Evolutionary conservation across 2,797 vertebrate species (phyloP).

Genomic region (Alosa sapidissima): DNA sequence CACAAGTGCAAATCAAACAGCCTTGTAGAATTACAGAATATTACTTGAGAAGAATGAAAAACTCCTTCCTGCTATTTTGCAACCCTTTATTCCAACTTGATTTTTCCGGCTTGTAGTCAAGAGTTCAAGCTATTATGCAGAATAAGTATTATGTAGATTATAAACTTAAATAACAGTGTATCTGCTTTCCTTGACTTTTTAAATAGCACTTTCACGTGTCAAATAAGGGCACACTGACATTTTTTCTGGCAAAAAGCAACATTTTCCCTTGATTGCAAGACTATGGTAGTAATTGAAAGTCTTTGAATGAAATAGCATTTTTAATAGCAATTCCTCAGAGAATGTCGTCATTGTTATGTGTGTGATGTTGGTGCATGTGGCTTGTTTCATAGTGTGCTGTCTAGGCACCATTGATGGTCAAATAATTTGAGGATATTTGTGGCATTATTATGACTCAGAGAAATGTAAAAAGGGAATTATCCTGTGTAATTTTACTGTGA

Average conservation of each 20-base stretch:
- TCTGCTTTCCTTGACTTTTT: background rate
- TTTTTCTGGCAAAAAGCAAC: background rate
- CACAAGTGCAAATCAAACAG: too few relatives aligned
- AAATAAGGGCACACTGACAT: background rate
- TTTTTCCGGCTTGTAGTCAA: background rate
- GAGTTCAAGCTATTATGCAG: background rate
- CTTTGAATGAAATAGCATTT: background rate
- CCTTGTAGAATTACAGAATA: too few relatives aligned
- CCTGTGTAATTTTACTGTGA: background rate
- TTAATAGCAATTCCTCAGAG: background rate
- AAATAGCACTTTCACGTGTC: background rate
- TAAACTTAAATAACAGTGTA: too few relatives aligned
- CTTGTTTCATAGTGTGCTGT: background rate
- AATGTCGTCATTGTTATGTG: background rate
- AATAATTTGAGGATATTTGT: background rate
- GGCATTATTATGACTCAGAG: background rate
- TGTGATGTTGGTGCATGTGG: background rate
- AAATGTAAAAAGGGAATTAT: background rate
- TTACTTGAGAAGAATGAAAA: too few relatives aligned
- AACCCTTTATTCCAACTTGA: background rate
- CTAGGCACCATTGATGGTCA: background rate
- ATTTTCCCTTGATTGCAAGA: background rate
- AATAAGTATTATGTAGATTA: too few relatives aligned
- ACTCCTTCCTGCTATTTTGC: background rate
- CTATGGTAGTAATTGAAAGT: background rate